phyloP scores from a whole-genome alignment of 37 sponge, comb jelly and placozoan genomes.

The Halisarca cf. caerulea region DNA sequence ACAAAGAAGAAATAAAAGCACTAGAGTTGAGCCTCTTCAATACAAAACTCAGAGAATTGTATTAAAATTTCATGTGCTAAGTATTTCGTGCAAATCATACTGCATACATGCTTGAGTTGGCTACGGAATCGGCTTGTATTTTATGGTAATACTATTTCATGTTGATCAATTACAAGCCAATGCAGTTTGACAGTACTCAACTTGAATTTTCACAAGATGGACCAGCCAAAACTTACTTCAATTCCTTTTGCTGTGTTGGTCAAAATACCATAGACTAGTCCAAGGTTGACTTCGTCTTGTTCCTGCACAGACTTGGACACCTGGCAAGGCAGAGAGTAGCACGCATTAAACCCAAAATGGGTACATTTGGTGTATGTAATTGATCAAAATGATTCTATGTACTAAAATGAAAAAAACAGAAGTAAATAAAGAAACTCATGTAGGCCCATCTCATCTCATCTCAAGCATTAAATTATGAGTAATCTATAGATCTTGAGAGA shows the following conservation, averaged over 20 bases:
- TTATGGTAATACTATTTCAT: too few relatives aligned
- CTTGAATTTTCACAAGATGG: neutral
- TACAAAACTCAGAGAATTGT: too few relatives aligned
- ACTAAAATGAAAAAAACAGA: too few relatives aligned
- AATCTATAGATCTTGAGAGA: too few relatives aligned
- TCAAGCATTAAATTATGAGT: too few relatives aligned
- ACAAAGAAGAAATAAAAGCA: neutral
- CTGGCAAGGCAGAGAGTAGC: conserved; percentile 25
- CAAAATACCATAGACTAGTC: conserved; percentile 80
- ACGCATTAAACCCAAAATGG: too few relatives aligned
- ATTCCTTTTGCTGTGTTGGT: conserved; percentile 67
- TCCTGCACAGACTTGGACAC: conserved; percentile 73
- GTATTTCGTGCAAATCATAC: neutral
- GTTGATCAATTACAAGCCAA: too few relatives aligned
- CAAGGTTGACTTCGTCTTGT: conserved; percentile 79
- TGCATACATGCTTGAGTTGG: neutral
- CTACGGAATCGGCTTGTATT: too few relatives aligned
- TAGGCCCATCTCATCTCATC: too few relatives aligned
- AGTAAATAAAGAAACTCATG: too few relatives aligned
- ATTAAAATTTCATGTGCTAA: neutral
- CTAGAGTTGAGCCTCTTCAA: neutral
- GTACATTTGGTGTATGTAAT: too few relatives aligned
- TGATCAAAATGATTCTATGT: neutral
- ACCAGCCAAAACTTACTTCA: conserved; percentile 50
- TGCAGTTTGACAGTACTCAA: neutral